phyloP scores from a whole-genome alignment of 2,888 invertebrate genomes.

The Ennomos quercinarius region DNA sequence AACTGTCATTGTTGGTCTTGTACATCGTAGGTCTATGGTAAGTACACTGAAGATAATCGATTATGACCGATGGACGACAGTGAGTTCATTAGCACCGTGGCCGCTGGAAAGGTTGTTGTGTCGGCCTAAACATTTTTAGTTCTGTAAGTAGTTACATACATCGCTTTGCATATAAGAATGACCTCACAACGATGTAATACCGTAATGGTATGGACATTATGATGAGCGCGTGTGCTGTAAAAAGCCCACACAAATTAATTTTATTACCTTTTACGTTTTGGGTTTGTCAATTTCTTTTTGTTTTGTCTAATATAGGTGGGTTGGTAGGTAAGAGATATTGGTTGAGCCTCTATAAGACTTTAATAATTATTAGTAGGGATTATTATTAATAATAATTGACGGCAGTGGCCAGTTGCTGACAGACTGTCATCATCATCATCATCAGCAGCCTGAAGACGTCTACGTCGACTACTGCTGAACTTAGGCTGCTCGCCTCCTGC shows the following conservation, averaged over 20 bases:
- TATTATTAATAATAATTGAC: too few relatives aligned
- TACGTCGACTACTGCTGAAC: too few relatives aligned
- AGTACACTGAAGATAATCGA: constrained; percentile 30
- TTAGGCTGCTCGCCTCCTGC: too few relatives aligned
- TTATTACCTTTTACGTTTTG: constrained; percentile 20
- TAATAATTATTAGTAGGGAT: too few relatives aligned
- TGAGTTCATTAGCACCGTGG: constrained; percentile 31
- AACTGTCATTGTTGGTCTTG: too few relatives aligned
- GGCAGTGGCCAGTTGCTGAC: too few relatives aligned
- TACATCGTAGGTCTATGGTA: too few relatives aligned
- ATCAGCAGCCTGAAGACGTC: too few relatives aligned
- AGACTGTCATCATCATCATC: too few relatives aligned
- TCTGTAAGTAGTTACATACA: constrained; percentile 17
- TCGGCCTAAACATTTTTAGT: constrained; percentile 25
- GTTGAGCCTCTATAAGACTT: too few relatives aligned
- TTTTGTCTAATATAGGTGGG: too few relatives aligned
- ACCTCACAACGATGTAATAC: constrained; percentile 40
- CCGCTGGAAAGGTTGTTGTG: constrained; percentile 23
- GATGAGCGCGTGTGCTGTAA: constrained; percentile 38
- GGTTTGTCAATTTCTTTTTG: background rate
- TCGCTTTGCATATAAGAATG: constrained; percentile 48
- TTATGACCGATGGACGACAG: constrained; percentile 27
- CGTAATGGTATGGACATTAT: constrained; percentile 36
- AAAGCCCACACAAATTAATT: constrained; percentile 31
- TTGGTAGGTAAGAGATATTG: too few relatives aligned